phyloP scores from a whole-genome alignment of 30 jellyfish, hydroid and myxozoan species.

The Rhopilema esculentum region DNA sequence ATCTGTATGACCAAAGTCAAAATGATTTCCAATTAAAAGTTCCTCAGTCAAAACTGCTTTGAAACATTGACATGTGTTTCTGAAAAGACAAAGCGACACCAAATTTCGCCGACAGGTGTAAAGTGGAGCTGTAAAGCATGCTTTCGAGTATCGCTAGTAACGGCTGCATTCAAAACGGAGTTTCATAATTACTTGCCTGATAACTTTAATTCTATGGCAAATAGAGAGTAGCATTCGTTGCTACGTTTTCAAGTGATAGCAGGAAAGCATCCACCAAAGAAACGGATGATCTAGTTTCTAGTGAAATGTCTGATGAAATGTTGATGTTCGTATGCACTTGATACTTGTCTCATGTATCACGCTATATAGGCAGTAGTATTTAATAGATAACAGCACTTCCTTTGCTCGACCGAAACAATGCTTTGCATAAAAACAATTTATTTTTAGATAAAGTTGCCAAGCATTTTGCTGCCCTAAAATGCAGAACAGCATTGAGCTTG shows the following conservation, averaged over 20 bases:
- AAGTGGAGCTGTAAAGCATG: no score
- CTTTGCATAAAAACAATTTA: no score
- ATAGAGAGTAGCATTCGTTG: neutral
- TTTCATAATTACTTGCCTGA: no score
- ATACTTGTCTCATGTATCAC: neutral
- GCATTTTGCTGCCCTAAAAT: no score
- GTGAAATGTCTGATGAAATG: neutral
- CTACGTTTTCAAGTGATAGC: neutral
- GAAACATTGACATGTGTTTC: no score
- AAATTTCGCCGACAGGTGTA: no score
- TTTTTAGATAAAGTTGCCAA: no score
- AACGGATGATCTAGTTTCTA: neutral
- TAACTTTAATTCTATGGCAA: neutral
- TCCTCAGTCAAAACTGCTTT: no score
- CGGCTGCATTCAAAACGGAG: neutral
- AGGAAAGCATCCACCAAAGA: neutral
- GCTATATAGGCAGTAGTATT: neutral
- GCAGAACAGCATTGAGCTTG: no score
- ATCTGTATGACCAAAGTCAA: no score
- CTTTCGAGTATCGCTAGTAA: neutral
- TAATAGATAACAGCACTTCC: neutral
- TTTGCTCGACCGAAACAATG: neutral
- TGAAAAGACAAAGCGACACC: no score
- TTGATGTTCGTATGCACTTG: neutral
- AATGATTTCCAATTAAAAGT: no score